Conservation (phyloP, 2,888 invertebrate genomes). For the Yponomeuta cagnagella region DNA sequence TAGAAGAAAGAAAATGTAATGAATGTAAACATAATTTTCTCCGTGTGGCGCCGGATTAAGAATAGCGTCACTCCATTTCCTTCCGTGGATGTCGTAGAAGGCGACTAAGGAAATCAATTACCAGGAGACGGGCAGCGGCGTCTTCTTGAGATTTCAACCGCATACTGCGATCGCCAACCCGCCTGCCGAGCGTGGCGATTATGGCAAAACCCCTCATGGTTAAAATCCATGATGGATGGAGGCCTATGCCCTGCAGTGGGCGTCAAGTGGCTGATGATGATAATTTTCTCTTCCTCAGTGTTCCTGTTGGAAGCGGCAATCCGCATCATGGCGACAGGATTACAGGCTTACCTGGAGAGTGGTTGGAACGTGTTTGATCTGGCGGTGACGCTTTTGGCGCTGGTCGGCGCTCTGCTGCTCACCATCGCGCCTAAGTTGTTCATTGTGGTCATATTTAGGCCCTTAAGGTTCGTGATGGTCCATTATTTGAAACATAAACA, state of each 20-base stretch:
- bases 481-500: not conserved
- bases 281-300: constrained; percentile 69
- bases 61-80: too few relatives aligned
- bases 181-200: too few relatives aligned
- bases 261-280: too few relatives aligned
- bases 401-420: constrained; percentile 81
- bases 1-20: not conserved
- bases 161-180: too few relatives aligned
- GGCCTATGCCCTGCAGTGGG: too few relatives aligned
- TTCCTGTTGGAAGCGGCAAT: constrained; percentile 84
- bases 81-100: too few relatives aligned
- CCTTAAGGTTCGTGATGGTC: constrained; percentile 66
- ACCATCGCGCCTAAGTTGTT: constrained; percentile 80
- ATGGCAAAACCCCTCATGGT: too few relatives aligned
- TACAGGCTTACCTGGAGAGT: constrained; percentile 82
- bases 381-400: constrained; percentile 79
- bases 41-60: too few relatives aligned
- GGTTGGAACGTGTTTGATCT: constrained; percentile 92
- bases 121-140: too few relatives aligned
- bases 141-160: too few relatives aligned
- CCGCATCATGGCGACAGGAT: constrained; percentile 84
- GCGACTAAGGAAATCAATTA: too few relatives aligned
- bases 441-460: constrained; percentile 83
- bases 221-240: too few relatives aligned
- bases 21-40: not conserved